Percentiles rank a stretch among this genome's conserved stretches.
phyloP scores from a whole-genome alignment of 1,140 invertebrate species.

The Ericerus pela region DNA sequence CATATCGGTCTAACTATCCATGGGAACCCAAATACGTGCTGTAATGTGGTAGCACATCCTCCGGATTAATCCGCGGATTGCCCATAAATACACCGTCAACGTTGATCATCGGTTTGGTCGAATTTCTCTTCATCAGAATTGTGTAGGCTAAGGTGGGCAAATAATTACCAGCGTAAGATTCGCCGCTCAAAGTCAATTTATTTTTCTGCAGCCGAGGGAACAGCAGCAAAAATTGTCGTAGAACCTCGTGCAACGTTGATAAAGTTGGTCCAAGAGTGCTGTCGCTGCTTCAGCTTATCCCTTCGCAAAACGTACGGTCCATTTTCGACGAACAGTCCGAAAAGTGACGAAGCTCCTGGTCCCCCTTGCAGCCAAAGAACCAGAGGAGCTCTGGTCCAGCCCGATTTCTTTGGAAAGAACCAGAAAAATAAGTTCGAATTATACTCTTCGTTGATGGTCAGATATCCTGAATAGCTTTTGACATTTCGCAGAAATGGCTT shows the following conservation, averaged over 20 bases:
- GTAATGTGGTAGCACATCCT: slow-evolving; percentile 56
- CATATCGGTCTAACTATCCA: slow-evolving; percentile 37
- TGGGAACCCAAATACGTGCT: slow-evolving; percentile 67
- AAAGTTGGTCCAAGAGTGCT: slow-evolving; percentile 17
- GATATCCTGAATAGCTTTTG: slow-evolving; percentile 41
- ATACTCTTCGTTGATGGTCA: slow-evolving; percentile 53
- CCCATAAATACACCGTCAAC: slow-evolving; percentile 60
- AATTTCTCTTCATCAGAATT: slow-evolving; percentile 49
- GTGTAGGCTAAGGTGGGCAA: slow-evolving; percentile 60
- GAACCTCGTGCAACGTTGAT: slow-evolving; percentile 16
- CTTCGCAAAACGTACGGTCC: slow-evolving; percentile 15
- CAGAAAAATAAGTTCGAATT: slow-evolving; percentile 54
- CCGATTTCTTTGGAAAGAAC: slow-evolving; percentile 47
- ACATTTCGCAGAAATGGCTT: not conserved
- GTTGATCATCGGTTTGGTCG: slow-evolving; percentile 42
- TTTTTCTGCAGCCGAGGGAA: slow-evolving; percentile 48
- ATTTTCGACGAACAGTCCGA: slow-evolving; percentile 55
- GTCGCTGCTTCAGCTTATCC: slow-evolving; percentile 26
- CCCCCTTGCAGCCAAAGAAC: slow-evolving; percentile 50
- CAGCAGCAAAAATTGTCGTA: slow-evolving; percentile 52
- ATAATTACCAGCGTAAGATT: slow-evolving; percentile 78
- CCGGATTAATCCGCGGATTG: slow-evolving; percentile 67
- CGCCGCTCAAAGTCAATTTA: slow-evolving; percentile 65
- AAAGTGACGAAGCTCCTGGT: slow-evolving; percentile 49
- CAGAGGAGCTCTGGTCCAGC: slow-evolving; percentile 23